Conservation (phyloP, 2,113 vertebrate species). For the Sebastes schlegelii region DNA sequence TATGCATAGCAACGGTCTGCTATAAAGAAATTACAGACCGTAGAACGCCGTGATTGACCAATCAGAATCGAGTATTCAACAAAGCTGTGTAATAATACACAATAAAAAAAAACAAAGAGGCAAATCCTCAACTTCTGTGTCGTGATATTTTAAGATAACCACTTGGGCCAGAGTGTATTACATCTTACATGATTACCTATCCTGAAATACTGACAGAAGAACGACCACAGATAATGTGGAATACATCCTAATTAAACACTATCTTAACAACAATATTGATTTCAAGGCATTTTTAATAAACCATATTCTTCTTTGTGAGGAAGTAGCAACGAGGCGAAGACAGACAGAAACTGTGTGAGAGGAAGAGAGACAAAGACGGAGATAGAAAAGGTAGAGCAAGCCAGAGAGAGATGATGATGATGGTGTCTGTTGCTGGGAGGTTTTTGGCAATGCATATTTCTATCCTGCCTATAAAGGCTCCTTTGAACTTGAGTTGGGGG, state of each 20-base stretch:
- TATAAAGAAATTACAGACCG: too few relatives aligned
- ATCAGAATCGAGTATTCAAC: too few relatives aligned
- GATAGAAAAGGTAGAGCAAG: slow-evolving; percentile 32
- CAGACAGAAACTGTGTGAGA: slow-evolving; percentile 3
- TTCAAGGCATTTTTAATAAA: slow-evolving; percentile 7
- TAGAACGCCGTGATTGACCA: too few relatives aligned
- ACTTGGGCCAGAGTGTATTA: background rate
- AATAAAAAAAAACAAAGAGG: background rate
- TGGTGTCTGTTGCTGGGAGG: slow-evolving; percentile 71
- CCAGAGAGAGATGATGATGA: slow-evolving; percentile 44
- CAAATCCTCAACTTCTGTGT: background rate
- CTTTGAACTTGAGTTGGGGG: slow-evolving; percentile 70
- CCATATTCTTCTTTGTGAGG: slow-evolving; percentile 8
- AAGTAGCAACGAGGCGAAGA: background rate
- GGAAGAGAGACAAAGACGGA: slow-evolving; percentile 39
- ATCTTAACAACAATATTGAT: slow-evolving; percentile 18
- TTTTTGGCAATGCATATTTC: slow-evolving; percentile 78
- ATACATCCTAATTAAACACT: slow-evolving; percentile 10
- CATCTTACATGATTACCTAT: background rate
- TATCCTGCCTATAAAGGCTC: slow-evolving; percentile 68
- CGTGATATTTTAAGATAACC: background rate
- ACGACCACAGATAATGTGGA: background rate
- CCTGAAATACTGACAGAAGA: background rate
- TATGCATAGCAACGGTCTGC: too few relatives aligned
- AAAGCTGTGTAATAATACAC: too few relatives aligned